Base-by-base conservation (phyloP, 2,888 invertebrate genomes). In the Hypercompe scribonia region DNA sequence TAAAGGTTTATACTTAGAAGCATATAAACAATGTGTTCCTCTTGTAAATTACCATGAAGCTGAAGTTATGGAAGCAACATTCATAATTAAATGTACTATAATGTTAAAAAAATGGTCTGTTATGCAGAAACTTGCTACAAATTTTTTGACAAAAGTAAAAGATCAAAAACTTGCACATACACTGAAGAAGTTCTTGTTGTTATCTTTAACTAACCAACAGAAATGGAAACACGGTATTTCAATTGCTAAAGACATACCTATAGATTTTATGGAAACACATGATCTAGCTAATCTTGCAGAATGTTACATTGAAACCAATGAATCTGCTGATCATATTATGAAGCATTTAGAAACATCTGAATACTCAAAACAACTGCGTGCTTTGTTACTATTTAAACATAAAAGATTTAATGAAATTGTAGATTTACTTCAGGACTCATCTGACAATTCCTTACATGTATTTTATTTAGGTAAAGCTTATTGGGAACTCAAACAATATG, bases 401-500 rank as follows among this genome's bases (percentile, higher is more conserved):
- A 90, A 91, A 61, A 95, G 96, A 75, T 94, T 96, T 74, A 88
- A 92, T 34, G 96, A 97, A 86, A 96, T 97, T 10, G 87, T 97
- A 65, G 87, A 93, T 73, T 85, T 96, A 46, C 87, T 98, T 68
- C 90, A 96, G 79, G 88, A 93, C 71, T 87, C 86, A 65, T 69
- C 89, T 70, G 93, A 96, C 75, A 89, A 91, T 78, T 90, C 96
- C 28, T 93, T 97, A 75, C 95, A 96, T 79, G 96, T 96, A 92
- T 92, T 96, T 74, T 96, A 96, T 87, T 91, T 97, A 70, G 97
- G 97, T 3, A 93, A 94, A 86, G 94, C 97, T 72, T 96, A 97
- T 88, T 97, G 96, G 96, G 92, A 96, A 85, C 86, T 96, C 31
- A 90, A 96, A 64, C 92, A 97, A 75, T 96, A 96, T 90, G 95